Percentiles rank a stretch among this genome's conserved stretches.
Conservation (phyloP, 2,797 vertebrate genomes). For the Pseudopleuronectes americanus region DNA sequence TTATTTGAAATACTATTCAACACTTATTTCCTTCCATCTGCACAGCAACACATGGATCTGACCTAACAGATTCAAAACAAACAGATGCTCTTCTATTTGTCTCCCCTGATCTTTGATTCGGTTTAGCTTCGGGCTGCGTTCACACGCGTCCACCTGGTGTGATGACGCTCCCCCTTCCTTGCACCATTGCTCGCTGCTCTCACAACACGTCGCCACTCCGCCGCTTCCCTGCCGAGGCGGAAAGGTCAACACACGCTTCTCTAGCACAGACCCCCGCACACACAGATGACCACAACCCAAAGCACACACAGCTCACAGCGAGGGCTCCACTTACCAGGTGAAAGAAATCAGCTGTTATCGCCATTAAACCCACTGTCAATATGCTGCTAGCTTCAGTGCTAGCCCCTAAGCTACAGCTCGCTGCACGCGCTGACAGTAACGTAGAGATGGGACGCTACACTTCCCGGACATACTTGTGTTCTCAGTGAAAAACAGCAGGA, state of each 20-base stretch:
- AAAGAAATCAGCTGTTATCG: conserved; percentile 35
- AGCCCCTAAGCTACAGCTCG: conserved; percentile 25
- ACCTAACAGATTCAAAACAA: fast-evolving
- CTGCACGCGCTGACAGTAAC: background rate
- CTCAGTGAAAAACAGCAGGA: conserved; percentile 5
- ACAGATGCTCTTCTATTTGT: too few relatives aligned
- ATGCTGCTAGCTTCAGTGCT: conserved; percentile 56
- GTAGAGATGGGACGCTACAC: background rate
- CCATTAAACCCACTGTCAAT: conserved; percentile 12
- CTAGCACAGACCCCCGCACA: background rate
- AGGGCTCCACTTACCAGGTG: conserved; percentile 3
- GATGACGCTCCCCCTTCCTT: conserved; percentile 71
- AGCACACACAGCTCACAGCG: too few relatives aligned
- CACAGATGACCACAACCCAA: background rate
- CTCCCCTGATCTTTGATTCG: background rate
- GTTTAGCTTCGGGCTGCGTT: conserved; percentile 11
- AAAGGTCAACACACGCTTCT: conserved; percentile 38
- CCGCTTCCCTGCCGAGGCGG: conserved; percentile 44
- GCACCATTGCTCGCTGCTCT: conserved; percentile 76
- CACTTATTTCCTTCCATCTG: conserved; percentile 5
- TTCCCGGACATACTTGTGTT: conserved; percentile 35
- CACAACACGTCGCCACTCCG: conserved; percentile 76
- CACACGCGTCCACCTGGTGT: conserved; percentile 60
- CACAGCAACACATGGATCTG: background rate
- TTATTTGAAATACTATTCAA: background rate